Percentiles rank a stretch among this genome's conserved stretches.
These are phyloP conservation scores for Sweltsa coloradensis DNA, from an alignment of 1,140 invertebrate species.

Conservation along the genomic window DNA sequence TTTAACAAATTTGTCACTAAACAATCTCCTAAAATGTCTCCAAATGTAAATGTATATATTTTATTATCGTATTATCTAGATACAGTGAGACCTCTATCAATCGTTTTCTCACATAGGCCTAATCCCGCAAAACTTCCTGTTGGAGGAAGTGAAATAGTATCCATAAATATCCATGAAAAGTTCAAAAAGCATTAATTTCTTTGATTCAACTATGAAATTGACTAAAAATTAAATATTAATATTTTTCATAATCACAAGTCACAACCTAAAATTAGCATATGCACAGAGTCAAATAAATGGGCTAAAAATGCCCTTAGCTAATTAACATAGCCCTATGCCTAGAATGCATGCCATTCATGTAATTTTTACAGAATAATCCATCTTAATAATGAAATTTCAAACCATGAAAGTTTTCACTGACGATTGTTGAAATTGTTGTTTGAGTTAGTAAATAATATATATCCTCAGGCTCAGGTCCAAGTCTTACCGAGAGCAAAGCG, in stretches of 20 bases:
- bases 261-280: no score
- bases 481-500: constrained; percentile 55
- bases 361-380: not conserved
- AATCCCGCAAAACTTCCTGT: no score
- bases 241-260: no score
- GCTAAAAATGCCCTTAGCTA: not conserved
- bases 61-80: not conserved
- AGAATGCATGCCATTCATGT: not conserved
- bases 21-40: not conserved
- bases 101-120: not conserved
- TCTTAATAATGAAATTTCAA: not conserved
- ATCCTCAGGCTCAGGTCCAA: no score
- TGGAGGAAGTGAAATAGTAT: no score
- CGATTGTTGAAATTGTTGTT: constrained; percentile 8
- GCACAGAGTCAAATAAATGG: no score
- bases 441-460: no score
- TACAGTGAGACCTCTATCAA: not conserved
- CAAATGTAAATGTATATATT: no score
- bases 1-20: not conserved
- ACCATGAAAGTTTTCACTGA: not conserved
- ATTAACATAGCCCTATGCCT: not conserved
- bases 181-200: no score
- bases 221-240: no score
- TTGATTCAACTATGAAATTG: no score
- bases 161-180: no score